A percentile compares a stretch with the other conserved stretches of the same genome.
phyloP scores from a whole-genome alignment of 2,888 invertebrate species.

The Branchipolynoe longqiensis region DNA sequence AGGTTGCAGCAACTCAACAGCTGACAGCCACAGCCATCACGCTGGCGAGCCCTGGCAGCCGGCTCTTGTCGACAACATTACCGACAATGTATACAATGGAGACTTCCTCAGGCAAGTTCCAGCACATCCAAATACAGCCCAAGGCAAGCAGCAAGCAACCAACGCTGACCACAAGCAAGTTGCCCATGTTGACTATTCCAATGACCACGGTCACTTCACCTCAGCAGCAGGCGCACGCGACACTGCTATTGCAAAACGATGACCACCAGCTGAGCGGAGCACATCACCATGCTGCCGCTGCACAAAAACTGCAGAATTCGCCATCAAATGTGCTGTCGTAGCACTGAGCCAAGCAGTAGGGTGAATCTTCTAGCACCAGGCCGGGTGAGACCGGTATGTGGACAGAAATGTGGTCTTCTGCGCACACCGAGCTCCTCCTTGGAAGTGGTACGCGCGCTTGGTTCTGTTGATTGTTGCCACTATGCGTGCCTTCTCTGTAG shows the following conservation, averaged over 20 bases:
- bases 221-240: conserved; percentile 36
- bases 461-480: too few relatives aligned
- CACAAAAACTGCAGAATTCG: conserved; percentile 29
- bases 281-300: conserved; percentile 17
- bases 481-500: conserved; percentile 22
- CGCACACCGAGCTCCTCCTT: too few relatives aligned
- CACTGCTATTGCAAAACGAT: conserved; percentile 36
- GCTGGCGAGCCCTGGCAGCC: conserved; percentile 22
- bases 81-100: conserved; percentile 40
- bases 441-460: too few relatives aligned
- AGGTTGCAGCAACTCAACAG: conserved; percentile 42
- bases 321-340: conserved; percentile 51
- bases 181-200: conserved; percentile 55
- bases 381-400: too few relatives aligned
- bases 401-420: too few relatives aligned
- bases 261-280: conserved; percentile 37
- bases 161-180: conserved; percentile 54
- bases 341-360: background rate
- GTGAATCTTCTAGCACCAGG: background rate
- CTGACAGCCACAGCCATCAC: conserved; percentile 39
- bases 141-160: conserved; percentile 43
- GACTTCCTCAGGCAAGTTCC: conserved; percentile 32
- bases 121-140: conserved; percentile 59
- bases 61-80: background rate
- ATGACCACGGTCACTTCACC: conserved; percentile 10